These are phyloP conservation scores for Lepisosteus osseus DNA, from an alignment of 2,113 vertebrate genomes.

Conservation along the genomic window DNA sequence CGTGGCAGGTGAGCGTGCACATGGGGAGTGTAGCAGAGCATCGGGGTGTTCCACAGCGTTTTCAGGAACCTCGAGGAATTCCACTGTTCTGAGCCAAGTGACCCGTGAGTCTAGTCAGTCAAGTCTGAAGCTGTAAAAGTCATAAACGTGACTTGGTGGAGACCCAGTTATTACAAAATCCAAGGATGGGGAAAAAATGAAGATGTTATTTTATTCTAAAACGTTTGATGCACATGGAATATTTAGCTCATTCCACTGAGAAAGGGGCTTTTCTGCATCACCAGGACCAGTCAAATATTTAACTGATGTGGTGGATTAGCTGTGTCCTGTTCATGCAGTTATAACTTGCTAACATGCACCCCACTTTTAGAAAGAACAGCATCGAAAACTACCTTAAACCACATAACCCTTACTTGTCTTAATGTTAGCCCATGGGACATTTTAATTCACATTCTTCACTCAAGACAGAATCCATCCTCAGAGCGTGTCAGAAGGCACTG, in stretches of 20 bases:
- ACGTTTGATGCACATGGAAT: no score
- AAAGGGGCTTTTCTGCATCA: background rate
- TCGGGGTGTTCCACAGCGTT: background rate
- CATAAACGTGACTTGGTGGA: background rate
- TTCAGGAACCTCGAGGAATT: background rate
- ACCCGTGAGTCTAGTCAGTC: background rate
- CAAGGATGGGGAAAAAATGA: background rate
- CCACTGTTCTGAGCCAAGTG: background rate
- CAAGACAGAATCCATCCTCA: no score
- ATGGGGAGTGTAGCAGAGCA: no score
- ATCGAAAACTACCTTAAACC: no score
- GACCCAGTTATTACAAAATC: no score
- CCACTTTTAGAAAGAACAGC: no score
- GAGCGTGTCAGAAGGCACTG: background rate
- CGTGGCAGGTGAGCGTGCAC: no score
- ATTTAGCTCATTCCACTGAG: no score
- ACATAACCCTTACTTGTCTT: no score
- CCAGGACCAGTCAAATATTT: background rate
- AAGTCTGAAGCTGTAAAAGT: no score
- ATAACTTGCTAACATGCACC: no score
- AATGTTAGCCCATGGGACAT: background rate
- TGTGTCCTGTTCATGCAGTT: background rate
- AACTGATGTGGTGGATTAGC: background rate
- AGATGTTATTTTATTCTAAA: no score
- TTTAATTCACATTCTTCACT: background rate